These are phyloP conservation scores for Mastomys coucha DNA, from an alignment of 2,113 vertebrate species.

Conservation along the genomic window DNA sequence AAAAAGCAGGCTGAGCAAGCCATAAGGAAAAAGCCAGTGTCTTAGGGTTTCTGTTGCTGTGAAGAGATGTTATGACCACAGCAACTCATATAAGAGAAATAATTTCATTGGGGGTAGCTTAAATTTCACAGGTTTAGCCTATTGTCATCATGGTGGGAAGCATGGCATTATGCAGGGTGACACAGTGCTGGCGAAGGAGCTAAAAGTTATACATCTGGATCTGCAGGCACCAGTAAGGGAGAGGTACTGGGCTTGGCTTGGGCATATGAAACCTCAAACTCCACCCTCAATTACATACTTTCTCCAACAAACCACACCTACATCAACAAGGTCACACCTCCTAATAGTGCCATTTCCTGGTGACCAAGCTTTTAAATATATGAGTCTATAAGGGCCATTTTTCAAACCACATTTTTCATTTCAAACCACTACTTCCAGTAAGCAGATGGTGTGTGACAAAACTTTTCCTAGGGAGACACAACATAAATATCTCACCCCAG, in stretches of 20 bases:
- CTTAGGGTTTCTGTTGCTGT: not conserved
- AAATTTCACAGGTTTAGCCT: not conserved
- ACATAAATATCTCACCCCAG: not conserved
- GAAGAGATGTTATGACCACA: not conserved
- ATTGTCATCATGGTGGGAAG: not conserved
- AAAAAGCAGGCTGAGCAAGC: not conserved
- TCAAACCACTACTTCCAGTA: not conserved
- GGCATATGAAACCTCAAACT: not conserved
- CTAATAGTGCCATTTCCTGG: not conserved
- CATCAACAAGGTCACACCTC: not conserved
- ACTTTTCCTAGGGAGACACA: not conserved
- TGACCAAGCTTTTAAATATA: not conserved
- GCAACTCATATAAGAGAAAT: not conserved
- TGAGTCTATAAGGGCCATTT: not conserved
- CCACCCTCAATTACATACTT: not conserved
- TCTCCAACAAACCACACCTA: not conserved
- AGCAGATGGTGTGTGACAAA: not conserved
- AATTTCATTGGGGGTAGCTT: not conserved
- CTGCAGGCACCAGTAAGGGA: not conserved
- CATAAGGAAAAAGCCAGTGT: not conserved
- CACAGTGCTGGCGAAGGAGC: not conserved
- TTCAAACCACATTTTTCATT: too few relatives aligned
- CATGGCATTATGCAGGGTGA: not conserved
- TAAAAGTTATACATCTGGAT: not conserved
- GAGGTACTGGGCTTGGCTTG: not conserved